Base-by-base conservation (phyloP, 2,113 vertebrate species). In the Calidris pugnax region DNA sequence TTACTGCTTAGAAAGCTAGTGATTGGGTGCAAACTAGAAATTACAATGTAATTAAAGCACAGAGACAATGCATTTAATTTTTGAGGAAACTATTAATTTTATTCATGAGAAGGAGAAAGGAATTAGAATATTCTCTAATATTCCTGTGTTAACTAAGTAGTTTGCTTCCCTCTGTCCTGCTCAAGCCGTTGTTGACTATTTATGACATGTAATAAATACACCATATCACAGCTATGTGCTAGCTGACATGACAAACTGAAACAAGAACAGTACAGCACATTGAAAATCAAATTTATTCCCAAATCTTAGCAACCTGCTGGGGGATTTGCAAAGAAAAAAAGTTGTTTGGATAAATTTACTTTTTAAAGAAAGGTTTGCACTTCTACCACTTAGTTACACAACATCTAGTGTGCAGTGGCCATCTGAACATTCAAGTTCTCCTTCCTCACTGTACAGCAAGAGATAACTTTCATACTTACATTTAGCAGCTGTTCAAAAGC, bases 401-500 rank as follows among this genome's bases (percentile, higher is more conserved):
- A n/a, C 1, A 39, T 10, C 27, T 53, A 86, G 22, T 6, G 4
- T 11, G 30, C 33, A 85, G 22, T 17, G 60, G n/a, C 22, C 37
- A 45, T 59, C 18, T 91, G 47, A 73, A 81, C 8, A 39, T 3
- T 74, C 16, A 78, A 73, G 19, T 68, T 91, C 45, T 66, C 15
- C n/a, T 14, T 37, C 14, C 17, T 57, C 11, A 41, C 23, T 59
- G 75, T 68, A 66, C 2, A 68, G 33, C 30, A 94, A 60, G 8
- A 43, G 10, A 33, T 8, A 7, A 27, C 15, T 71, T 69, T 62
- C 90, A 96, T 89, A 98, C 99, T 98, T 97, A 99, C 99, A 91
- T 98, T 98, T 85, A 98, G 98, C 48, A 99, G 98, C 96, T 99
- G 99, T 75, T 99, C 98, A 97, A 99, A 99, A 62, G 99, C 99